Percentiles rank a stretch among this genome's conserved stretches.
Conservation (phyloP, 2,797 vertebrate species). For the Varecia variegata region DNA sequence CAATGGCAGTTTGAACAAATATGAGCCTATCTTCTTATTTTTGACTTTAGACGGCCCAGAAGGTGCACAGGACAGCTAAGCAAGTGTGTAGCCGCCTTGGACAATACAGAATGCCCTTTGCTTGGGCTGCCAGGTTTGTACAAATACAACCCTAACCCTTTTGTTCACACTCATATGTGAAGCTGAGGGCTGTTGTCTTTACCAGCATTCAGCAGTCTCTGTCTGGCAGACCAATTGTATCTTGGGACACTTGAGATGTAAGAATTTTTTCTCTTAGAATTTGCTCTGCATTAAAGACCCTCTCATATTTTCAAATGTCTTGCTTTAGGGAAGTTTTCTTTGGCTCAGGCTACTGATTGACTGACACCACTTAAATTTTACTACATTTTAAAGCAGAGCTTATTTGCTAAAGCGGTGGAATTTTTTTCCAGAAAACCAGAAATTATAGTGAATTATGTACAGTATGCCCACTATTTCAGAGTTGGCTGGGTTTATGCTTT, state of each 20-base stretch:
- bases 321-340: conserved; percentile 53
- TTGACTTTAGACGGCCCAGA: conserved; percentile 92
- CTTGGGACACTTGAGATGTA: not conserved
- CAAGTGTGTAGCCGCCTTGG: conserved; percentile 95
- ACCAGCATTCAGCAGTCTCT: not conserved
- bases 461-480: conserved; percentile 44
- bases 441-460: conserved; percentile 35
- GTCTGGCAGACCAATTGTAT: conserved; percentile 3
- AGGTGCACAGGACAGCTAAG: conserved; percentile 95
- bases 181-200: not conserved
- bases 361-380: conserved; percentile 44
- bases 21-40: conserved; percentile 56
- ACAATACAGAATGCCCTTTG: conserved; percentile 97
- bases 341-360: conserved; percentile 36
- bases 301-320: conserved; percentile 1
- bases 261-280: conserved; percentile 2
- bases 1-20: not conserved
- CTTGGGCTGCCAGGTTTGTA: conserved; percentile 97
- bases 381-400: conserved; percentile 28
- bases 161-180: not conserved
- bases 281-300: not conserved
- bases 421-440: conserved; percentile 41
- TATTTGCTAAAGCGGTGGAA: conserved; percentile 35
- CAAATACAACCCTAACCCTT: not conserved
- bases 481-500: conserved; percentile 27